These are phyloP conservation scores for Eristalis tenax DNA, from an alignment of 2,888 invertebrate genomes.

Conservation along the genomic window DNA sequence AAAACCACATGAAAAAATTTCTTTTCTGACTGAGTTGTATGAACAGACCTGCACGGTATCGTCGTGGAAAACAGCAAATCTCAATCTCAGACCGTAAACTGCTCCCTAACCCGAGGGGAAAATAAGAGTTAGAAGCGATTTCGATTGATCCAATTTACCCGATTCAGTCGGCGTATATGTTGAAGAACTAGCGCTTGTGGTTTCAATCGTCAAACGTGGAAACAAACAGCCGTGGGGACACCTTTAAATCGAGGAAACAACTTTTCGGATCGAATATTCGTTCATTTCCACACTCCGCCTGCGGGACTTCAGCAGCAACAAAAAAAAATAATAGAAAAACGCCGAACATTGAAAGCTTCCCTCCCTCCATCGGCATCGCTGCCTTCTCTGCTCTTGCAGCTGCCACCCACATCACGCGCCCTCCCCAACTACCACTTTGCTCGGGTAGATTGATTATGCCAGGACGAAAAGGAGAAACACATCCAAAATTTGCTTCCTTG, in stretches of 20 bases:
- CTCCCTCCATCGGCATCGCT: neutral
- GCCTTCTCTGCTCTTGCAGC: neutral
- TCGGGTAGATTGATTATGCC: constrained; percentile 58
- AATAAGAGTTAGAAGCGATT: too few relatives aligned
- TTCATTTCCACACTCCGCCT: neutral
- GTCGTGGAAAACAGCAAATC: too few relatives aligned
- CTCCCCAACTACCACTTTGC: neutral
- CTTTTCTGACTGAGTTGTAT: too few relatives aligned
- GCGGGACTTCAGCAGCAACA: neutral
- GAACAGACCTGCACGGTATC: too few relatives aligned
- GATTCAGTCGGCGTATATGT: neutral
- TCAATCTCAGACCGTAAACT: too few relatives aligned
- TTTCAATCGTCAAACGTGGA: neutral
- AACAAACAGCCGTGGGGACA: neutral
- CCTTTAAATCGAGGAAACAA: neutral
- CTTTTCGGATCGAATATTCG: neutral
- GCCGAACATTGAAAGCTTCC: neutral
- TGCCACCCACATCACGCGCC: neutral
- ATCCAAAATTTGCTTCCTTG: constrained; percentile 53
- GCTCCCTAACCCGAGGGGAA: too few relatives aligned
- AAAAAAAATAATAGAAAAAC: neutral
- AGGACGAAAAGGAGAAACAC: constrained; percentile 48
- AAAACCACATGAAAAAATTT: too few relatives aligned
- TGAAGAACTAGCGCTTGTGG: neutral
- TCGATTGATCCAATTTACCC: too few relatives aligned